These are phyloP conservation scores for Poecilia wingei DNA, from an alignment of 2,797 vertebrate genomes.

Conservation along the genomic window DNA sequence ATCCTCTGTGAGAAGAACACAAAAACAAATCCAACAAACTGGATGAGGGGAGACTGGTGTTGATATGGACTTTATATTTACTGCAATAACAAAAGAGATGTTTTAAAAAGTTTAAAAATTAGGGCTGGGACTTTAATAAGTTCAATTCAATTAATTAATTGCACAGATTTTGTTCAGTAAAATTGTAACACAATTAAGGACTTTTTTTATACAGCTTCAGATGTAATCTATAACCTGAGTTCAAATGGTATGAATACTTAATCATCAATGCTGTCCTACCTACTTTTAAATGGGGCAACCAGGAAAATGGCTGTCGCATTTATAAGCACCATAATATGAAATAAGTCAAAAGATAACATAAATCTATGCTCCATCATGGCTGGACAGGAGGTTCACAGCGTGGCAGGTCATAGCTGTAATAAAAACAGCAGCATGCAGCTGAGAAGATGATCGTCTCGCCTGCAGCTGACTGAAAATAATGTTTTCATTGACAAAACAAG, in stretches of 20 bases:
- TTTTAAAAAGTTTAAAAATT: too few relatives aligned
- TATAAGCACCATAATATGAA: background rate
- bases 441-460: slow-evolving; percentile 4
- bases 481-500: slow-evolving; percentile 35
- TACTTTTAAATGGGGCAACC: background rate
- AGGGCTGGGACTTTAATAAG: too few relatives aligned
- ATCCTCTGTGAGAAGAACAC: slow-evolving; percentile 86
- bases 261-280: background rate
- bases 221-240: background rate
- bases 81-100: too few relatives aligned
- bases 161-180: too few relatives aligned
- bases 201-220: too few relatives aligned
- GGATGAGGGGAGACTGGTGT: background rate
- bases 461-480: slow-evolving; percentile 37
- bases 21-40: slow-evolving; percentile 1
- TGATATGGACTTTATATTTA: too few relatives aligned
- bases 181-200: too few relatives aligned
- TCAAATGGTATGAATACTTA: background rate
- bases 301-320: background rate
- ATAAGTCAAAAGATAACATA: background rate
- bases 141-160: too few relatives aligned
- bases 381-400: slow-evolving; percentile 3
- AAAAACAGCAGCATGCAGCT: background rate
- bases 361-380: background rate
- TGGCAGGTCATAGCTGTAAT: slow-evolving; percentile 31